Base-by-base conservation (phyloP, 2,888 invertebrate genomes). In the Prostheceraeus crozeri region DNA sequence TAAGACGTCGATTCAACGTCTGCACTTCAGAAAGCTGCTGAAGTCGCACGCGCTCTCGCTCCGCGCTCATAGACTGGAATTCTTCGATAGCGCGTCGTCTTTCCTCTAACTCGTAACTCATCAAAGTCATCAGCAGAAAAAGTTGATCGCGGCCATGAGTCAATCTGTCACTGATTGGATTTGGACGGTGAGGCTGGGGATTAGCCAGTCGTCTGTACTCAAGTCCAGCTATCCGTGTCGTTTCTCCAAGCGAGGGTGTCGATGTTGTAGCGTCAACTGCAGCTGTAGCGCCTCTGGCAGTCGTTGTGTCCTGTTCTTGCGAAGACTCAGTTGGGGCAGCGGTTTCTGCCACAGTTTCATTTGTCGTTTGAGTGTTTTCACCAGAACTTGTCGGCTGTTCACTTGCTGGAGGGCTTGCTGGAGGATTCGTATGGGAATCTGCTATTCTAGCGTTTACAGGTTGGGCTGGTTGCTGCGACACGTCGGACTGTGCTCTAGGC, bases 21-120 rank as follows among this genome's bases (percentile, higher is more conserved):
- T 33, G 60, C n/a, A 59, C 59, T 58, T 59, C 59, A n/a, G 31
- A 21, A 10, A 59, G 58, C 19, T 33, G 31, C 3, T 59, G 57
- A 14, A 28, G n/a, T n/a, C 59, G 59, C 4, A 25, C n/a, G 25
- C 53, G 10, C 16, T 59, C 59, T 16, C 57, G 59, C 23, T 30
- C 21, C 36, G 16, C 3, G 2, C 19, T 23, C 27, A 35, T 23
- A 14, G 14, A 23, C 14, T 19, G 55, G 8, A 25, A 36, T 19
- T 59, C 33, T 8, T 59, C 54, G 14, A 31, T 59, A n/a, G 21
- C 19, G 16, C 59, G 59, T 16, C 59, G n/a, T 31, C 59, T 31
- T 4, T 60, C 59, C 19, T 59, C 59, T 10, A 59, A 21, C 31
- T 59, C 59, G 2, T 35, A 23, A 1, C 57, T 35, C 57, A 59